These are phyloP conservation scores for Catostomus latipinnis DNA, from an alignment of 2,797 vertebrate genomes.

Conservation along the genomic window DNA sequence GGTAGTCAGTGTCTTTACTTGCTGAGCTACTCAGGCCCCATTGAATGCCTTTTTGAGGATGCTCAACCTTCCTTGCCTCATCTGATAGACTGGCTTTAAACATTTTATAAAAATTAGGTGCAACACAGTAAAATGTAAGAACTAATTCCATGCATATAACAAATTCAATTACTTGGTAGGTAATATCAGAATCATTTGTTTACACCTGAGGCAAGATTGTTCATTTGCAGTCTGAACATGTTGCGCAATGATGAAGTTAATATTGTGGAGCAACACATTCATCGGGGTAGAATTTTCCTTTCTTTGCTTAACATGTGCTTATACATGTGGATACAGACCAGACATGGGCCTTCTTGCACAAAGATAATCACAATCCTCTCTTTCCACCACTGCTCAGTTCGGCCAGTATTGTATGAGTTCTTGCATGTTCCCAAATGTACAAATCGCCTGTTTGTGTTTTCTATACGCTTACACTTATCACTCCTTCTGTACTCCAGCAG, in stretches of 20 bases:
- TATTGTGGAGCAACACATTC: slow-evolving; percentile 28
- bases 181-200: slow-evolving; percentile 17
- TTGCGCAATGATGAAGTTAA: slow-evolving; percentile 20
- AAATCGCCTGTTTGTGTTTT: too few relatives aligned
- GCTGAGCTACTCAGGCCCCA: too few relatives aligned
- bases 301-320: not conserved
- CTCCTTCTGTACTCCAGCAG: too few relatives aligned
- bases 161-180: slow-evolving; percentile 31
- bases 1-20: too few relatives aligned
- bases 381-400: too few relatives aligned
- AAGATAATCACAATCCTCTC: not conserved
- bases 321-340: slow-evolving; percentile 37
- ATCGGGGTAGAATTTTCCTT: slow-evolving; percentile 8
- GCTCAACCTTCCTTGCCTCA: too few relatives aligned
- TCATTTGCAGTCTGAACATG: slow-evolving; percentile 3
- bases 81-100: not conserved
- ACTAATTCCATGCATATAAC: slow-evolving; percentile 11
- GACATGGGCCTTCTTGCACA: slow-evolving; percentile 30
- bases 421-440: too few relatives aligned
- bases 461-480: too few relatives aligned
- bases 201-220: slow-evolving; percentile 14
- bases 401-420: too few relatives aligned
- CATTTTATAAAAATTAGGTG: slow-evolving; percentile 6
- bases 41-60: too few relatives aligned
- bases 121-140: slow-evolving; percentile 12